These are phyloP conservation scores for Loxodonta africana DNA, from an alignment of 2,113 vertebrate genomes.

Conservation along the genomic window DNA sequence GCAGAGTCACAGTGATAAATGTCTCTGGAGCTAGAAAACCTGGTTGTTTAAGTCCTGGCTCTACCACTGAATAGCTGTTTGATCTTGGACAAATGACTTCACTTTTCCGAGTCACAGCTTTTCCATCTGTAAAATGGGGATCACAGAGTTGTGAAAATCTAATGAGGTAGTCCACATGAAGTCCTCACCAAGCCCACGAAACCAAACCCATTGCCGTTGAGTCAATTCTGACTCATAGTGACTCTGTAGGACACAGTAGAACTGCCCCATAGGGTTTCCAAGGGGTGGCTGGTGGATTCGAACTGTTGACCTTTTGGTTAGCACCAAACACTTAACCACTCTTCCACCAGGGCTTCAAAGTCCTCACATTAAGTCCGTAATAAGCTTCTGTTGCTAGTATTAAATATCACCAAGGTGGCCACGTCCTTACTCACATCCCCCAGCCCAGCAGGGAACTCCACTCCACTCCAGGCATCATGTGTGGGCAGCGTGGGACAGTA, in stretches of 20 bases:
- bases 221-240: no score
- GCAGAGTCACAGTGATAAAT: neutral
- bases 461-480: neutral
- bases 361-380: neutral
- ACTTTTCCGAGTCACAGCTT: no score
- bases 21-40: neutral
- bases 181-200: neutral
- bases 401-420: neutral
- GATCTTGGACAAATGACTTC: neutral
- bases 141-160: neutral
- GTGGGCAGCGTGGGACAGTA: neutral
- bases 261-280: no score
- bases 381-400: no score
- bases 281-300: no score
- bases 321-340: no score
- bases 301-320: no score
- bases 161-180: neutral
- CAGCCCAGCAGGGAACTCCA: neutral
- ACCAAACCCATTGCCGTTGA: no score
- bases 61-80: neutral
- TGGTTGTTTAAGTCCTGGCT: neutral
- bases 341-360: no score
- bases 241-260: no score
- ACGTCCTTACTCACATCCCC: neutral
- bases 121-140: neutral